phyloP scores from a whole-genome alignment of 2,888 invertebrate genomes.

The Caenorhabditis afra region DNA sequence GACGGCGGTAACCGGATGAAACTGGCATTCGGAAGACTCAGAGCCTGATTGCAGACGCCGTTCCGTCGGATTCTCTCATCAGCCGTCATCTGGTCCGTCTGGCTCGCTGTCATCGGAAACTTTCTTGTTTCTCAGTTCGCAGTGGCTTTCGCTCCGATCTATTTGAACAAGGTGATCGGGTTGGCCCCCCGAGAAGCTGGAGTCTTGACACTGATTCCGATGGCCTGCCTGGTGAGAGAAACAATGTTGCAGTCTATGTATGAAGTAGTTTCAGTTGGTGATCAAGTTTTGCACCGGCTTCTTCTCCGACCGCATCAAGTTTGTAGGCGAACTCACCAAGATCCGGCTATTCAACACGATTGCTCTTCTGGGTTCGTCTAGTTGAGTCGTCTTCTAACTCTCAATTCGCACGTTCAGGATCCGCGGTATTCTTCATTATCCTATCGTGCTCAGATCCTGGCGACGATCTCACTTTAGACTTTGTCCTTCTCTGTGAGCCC shows the following conservation, averaged over 20 bases:
- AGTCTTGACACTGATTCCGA: constrained; percentile 62
- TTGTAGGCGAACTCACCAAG: constrained; percentile 64
- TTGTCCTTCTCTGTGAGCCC: constrained; percentile 62
- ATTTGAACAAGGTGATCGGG: constrained; percentile 63
- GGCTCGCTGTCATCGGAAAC: constrained; percentile 71
- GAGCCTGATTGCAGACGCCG: constrained; percentile 58
- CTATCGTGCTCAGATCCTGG: constrained; percentile 59
- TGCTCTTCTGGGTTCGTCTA: constrained; percentile 67
- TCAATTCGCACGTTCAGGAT: no score
- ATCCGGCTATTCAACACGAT: constrained; percentile 72
- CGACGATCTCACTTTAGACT: constrained; percentile 50
- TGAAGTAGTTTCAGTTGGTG: constrained; percentile 33
- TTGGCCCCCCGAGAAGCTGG: constrained; percentile 63
- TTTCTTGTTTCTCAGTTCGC: constrained; percentile 68
- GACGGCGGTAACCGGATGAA: neutral
- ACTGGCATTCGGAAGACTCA: neutral
- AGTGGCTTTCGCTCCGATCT: constrained; percentile 65
- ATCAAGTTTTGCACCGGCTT: constrained; percentile 69
- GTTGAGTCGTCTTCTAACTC: no score
- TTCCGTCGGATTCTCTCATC: constrained; percentile 63
- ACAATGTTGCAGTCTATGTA: neutral
- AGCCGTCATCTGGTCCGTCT: constrained; percentile 67
- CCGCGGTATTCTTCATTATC: constrained; percentile 69
- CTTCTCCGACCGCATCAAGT: constrained; percentile 66
- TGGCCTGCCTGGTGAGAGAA: constrained; percentile 36